Evolutionary conservation across 2,113 vertebrate genomes (phyloP).

Genomic region (Salvelinus sp.): DNA sequence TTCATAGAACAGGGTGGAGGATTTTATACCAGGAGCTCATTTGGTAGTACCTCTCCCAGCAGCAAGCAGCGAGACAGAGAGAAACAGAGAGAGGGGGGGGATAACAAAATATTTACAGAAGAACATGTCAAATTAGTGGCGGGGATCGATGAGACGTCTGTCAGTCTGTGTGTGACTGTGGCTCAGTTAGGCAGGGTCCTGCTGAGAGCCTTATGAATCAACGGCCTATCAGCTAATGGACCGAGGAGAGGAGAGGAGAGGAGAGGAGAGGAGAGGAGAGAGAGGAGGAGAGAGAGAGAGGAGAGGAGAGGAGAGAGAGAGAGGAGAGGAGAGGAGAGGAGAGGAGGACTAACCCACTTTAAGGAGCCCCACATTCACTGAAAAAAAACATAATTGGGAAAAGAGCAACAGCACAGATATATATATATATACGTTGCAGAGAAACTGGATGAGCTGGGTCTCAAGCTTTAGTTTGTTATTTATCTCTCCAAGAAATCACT

Average conservation of each 20-base stretch:
- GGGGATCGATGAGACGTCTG: too few species aligned
- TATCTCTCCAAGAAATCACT: slow-evolving; percentile 16
- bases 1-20: too few species aligned
- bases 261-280: slow-evolving; percentile 23
- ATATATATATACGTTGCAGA: slow-evolving; percentile 33
- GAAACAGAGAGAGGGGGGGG: neutral
- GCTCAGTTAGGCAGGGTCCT: too few species aligned
- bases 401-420: slow-evolving; percentile 17
- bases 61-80: neutral
- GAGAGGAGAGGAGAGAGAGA: slow-evolving; percentile 27
- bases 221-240: too few species aligned
- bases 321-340: slow-evolving; percentile 14
- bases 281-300: slow-evolving; percentile 17
- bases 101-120: too few species aligned
- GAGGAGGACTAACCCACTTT: slow-evolving; percentile 49
- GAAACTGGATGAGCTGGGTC: slow-evolving; percentile 24
- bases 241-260: slow-evolving; percentile 34
- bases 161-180: too few species aligned
- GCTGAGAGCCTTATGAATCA: too few species aligned
- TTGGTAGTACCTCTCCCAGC: too few species aligned
- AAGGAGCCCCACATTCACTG: slow-evolving; percentile 50
- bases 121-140: too few species aligned
- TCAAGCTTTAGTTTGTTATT: slow-evolving; percentile 15
- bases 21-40: too few species aligned
- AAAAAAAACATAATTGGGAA: slow-evolving; percentile 45